Evolutionary conservation across 2,888 invertebrate species (phyloP), one percentile per base, ranked within the genome.

Genomic region (Rotaria magnacalcarata): DNA sequence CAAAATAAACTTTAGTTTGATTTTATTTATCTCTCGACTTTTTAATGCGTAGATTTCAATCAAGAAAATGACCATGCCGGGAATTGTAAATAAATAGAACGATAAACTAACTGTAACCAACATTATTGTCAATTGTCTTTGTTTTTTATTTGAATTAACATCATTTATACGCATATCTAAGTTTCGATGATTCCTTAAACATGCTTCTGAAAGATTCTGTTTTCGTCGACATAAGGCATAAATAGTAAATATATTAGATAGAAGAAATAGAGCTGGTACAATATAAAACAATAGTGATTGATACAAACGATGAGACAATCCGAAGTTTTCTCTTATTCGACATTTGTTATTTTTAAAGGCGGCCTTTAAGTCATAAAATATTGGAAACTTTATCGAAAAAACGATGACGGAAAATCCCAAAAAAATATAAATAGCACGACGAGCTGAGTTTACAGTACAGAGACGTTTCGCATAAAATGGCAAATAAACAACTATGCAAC

Each of bases 41-140:
- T 8, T 16, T 4, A n/a, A n/a, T n/a, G 14, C 0, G n/a, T 21
- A 24, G 34, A 34, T 34, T 80, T 80, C 43, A 11, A 0, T 10
- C 3, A 80, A 47, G 34, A 19, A 80, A 0, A 6, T 19, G 10
- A 80, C 11, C 24, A 47, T 24, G 24, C 47, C 47, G n/a, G 80
- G 80, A 7, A 47, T 80, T 80, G 80, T 80, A 80, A 80, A 80
- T n/a, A 80, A 80, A 47, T 80, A 80, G n/a, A 80, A 80, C n/a
- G 80, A 80, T 24, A 80, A 80, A 43, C n/a, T 47, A 47, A 80
- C n/a, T 21, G 80, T 47, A 43, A 80, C 47, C 24, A 80, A n/a
- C 80, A 80, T 80, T 1, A 80, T 80, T 47, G 80, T 80, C n/a
- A 80, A 47, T 80, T 80, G 80, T 47, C 80, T 47, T 47, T 80